Percentiles rank a stretch among this genome's conserved stretches.
phyloP scores from a whole-genome alignment of 2,888 invertebrate genomes.

The Stegophylla sp. region DNA sequence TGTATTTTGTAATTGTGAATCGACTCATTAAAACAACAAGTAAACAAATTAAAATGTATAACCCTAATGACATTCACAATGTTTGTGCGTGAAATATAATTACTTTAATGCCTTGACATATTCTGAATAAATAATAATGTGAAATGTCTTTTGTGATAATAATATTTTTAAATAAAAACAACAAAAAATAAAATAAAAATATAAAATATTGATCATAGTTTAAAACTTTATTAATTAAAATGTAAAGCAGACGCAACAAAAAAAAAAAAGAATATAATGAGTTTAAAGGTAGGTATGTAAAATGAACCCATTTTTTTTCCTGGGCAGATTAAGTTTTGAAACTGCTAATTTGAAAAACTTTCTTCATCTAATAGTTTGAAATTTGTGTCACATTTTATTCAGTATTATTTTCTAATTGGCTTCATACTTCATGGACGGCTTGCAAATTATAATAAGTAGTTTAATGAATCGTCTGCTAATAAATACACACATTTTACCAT shows the following conservation, averaged over 20 bases:
- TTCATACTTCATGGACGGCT: not conserved
- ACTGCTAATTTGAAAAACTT: slow-evolving; percentile 44
- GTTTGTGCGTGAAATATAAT: not conserved
- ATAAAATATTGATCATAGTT: slow-evolving; percentile 21
- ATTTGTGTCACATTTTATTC: not conserved
- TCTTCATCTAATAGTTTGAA: slow-evolving; percentile 16
- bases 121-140: slow-evolving; percentile 13
- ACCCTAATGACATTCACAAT: not conserved
- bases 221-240: slow-evolving; percentile 52
- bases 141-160: not conserved
- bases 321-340: slow-evolving; percentile 3
- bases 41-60: no score
- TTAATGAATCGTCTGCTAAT: no score
- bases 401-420: slow-evolving; percentile 1
- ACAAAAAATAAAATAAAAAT: not conserved
- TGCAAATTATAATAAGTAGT: slow-evolving; percentile 1
- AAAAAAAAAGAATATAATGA: slow-evolving; percentile 1
- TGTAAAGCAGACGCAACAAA: slow-evolving; percentile 3
- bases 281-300: slow-evolving; percentile 26
- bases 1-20: no score
- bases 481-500: no score
- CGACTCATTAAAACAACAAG: no score
- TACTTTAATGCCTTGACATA: not conserved
- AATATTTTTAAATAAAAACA: slow-evolving; percentile 9
- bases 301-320: slow-evolving; percentile 3